Evolutionary conservation across 2,113 vertebrate genomes (phyloP).

Genomic region (Hemichromis elongatus): DNA sequence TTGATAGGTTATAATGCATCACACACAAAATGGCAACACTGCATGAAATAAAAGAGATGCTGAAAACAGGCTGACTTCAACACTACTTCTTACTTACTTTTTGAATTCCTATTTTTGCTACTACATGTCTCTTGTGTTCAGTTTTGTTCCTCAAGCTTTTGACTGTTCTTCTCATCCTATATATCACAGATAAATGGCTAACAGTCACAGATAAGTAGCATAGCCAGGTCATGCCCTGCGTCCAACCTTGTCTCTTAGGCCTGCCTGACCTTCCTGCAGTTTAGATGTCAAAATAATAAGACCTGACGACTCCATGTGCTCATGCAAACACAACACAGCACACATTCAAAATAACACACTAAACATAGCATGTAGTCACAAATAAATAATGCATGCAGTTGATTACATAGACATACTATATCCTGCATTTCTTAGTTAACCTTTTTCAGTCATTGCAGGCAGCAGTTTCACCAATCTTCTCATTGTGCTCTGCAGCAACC

Average conservation of each 20-base stretch:
- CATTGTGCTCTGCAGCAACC: accelerated
- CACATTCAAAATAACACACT: neutral
- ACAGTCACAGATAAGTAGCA: neutral
- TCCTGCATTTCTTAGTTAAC: neutral
- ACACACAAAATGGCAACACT: neutral
- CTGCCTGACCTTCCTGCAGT: constrained; percentile 17
- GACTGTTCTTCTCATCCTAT: neutral
- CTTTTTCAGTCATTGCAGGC: neutral
- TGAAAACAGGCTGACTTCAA: neutral
- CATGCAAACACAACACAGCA: neutral
- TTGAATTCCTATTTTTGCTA: neutral
- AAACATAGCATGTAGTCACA: neutral
- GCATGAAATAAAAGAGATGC: neutral
- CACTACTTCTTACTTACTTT: neutral
- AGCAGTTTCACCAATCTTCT: neutral
- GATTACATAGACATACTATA: neutral
- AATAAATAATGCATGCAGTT: neutral
- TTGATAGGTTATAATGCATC: neutral
- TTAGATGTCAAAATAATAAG: constrained; percentile 8
- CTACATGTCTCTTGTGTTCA: neutral
- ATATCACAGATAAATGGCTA: neutral
- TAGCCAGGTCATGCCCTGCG: neutral
- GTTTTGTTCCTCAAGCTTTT: neutral
- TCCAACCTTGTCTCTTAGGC: constrained; percentile 17
- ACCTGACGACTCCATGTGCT: neutral